phyloP scores from a whole-genome alignment of 2,888 invertebrate genomes.

The Cheilosia grossa region DNA sequence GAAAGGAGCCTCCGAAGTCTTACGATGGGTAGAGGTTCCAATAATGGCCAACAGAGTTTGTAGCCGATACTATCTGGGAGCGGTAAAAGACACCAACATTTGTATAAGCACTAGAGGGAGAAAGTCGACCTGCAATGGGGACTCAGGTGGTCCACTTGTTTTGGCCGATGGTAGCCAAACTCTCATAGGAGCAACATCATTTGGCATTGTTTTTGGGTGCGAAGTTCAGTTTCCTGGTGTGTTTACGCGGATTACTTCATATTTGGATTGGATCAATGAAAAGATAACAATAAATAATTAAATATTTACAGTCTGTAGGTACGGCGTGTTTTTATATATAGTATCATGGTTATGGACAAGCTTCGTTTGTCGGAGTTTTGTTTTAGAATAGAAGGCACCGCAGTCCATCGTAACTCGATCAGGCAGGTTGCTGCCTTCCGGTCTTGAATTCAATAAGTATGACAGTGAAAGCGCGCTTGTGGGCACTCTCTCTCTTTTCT shows the following conservation, averaged over 20 bases:
- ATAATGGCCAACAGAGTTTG: constrained; percentile 77
- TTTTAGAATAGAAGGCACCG: too few species aligned
- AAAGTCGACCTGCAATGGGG: constrained; percentile 80
- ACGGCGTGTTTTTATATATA: too few species aligned
- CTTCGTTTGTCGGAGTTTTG: too few species aligned
- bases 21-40: constrained; percentile 77
- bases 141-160: constrained; percentile 81
- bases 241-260: constrained; percentile 80
- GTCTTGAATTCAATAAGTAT: too few species aligned
- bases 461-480: too few species aligned
- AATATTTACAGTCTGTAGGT: too few species aligned
- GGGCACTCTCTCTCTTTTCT: too few species aligned
- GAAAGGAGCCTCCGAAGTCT: constrained; percentile 73
- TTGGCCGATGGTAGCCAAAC: constrained; percentile 75
- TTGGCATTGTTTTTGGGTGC: constrained; percentile 80
- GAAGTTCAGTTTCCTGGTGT: constrained; percentile 80
- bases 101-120: constrained; percentile 78
- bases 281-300: constrained; percentile 57
- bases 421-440: too few species aligned
- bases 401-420: too few species aligned
- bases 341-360: too few species aligned
- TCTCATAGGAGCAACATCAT: constrained; percentile 81
- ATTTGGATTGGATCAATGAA: constrained; percentile 80
- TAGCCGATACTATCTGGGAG: constrained; percentile 76
- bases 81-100: constrained; percentile 75